Evolutionary conservation across 2,888 invertebrate genomes (phyloP).

Genomic region (Stenurella melanura): DNA sequence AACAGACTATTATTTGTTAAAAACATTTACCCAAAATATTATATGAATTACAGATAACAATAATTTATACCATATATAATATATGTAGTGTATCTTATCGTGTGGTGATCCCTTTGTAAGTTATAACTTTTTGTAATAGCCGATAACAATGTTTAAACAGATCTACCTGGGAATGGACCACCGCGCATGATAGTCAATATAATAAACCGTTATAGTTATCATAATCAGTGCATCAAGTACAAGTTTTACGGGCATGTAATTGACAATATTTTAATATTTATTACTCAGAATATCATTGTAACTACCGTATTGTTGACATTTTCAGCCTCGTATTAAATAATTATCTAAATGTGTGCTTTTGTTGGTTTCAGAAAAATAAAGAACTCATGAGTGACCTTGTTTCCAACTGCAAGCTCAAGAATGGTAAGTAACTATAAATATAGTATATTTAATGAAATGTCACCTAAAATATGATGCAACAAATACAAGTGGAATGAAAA

Average conservation of each 20-base stretch:
- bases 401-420: conserved; percentile 80
- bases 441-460: neutral
- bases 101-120: conserved; percentile 14
- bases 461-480: no score
- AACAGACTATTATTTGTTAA: conserved; percentile 9
- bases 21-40: conserved; percentile 23
- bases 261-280: neutral
- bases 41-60: conserved; percentile 22
- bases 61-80: conserved; percentile 12
- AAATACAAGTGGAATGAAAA: no score
- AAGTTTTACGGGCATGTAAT: neutral
- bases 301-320: neutral
- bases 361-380: conserved; percentile 83
- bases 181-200: neutral
- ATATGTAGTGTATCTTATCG: conserved; percentile 31
- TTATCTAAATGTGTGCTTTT: conserved; percentile 59
- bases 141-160: conserved; percentile 3
- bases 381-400: conserved; percentile 85
- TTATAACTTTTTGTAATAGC: neutral
- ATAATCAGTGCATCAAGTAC: neutral
- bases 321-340: neutral
- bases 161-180: neutral
- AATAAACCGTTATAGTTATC: neutral
- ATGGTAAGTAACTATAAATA: conserved; percentile 77
- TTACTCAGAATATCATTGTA: neutral